Evolutionary conservation across 2,797 vertebrate species (phyloP).

Genomic region (Ibycter americanus): DNA sequence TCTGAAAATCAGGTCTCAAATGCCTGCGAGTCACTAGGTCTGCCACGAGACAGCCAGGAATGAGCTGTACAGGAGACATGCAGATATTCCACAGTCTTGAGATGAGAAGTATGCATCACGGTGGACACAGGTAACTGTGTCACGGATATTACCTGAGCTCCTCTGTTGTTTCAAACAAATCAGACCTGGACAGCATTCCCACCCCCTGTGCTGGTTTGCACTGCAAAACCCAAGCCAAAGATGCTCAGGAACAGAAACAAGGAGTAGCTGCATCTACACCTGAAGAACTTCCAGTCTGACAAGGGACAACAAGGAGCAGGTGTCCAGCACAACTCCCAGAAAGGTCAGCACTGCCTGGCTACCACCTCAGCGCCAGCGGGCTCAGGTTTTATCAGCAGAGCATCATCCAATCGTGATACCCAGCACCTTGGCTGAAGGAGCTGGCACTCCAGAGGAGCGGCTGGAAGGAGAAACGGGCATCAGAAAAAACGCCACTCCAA

Average conservation of each 20-base stretch:
- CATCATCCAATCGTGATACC: accelerated
- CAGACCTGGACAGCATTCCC: background rate
- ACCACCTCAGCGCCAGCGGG: background rate
- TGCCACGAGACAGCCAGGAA: background rate
- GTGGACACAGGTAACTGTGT: background rate
- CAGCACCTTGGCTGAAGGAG: background rate
- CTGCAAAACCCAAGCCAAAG: background rate
- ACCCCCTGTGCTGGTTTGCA: background rate
- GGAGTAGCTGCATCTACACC: background rate
- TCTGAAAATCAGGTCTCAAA: background rate
- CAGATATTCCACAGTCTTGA: background rate
- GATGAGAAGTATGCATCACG: background rate
- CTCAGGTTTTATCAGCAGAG: background rate
- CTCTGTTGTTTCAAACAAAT: background rate
- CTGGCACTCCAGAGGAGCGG: background rate
- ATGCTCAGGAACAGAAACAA: background rate
- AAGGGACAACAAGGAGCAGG: background rate
- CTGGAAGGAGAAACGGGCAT: background rate
- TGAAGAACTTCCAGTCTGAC: background rate
- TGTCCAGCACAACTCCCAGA: background rate
- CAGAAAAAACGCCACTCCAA: background rate
- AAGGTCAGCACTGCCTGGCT: background rate
- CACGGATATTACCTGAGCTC: background rate
- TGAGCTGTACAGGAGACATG: accelerated
- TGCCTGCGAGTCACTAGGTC: background rate